Conservation (phyloP, 2,888 invertebrate genomes). For the Eupeodes luniger region DNA sequence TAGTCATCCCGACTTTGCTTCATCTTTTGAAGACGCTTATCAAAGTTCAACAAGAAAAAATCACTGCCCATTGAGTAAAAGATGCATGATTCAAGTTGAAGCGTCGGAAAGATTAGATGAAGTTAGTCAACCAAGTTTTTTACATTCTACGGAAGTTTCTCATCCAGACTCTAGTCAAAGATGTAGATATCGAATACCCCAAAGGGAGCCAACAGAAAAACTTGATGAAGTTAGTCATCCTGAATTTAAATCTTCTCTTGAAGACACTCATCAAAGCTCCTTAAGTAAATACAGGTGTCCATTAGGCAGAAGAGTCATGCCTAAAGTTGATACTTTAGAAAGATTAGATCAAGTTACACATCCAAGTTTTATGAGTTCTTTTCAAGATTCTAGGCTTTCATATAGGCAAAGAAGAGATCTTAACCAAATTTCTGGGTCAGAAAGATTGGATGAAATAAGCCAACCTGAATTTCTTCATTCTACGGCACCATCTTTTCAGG, state of each 20-base stretch:
- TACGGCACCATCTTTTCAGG: background rate
- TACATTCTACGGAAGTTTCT: background rate
- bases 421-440: background rate
- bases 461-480: background rate
- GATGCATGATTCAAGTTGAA: background rate
- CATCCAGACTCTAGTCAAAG: background rate
- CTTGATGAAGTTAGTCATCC: background rate
- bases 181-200: background rate
- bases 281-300: background rate
- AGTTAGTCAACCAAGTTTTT: background rate
- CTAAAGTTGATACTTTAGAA: background rate
- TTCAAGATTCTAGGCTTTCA: background rate
- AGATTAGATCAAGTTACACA: slow-evolving; percentile 10
- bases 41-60: background rate
- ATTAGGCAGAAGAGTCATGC: background rate
- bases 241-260: background rate
- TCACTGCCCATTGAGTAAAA: background rate
- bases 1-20: background rate
- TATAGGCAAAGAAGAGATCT: background rate
- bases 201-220: background rate
- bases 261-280: background rate
- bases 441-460: background rate
- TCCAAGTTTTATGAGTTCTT: background rate
- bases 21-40: background rate
- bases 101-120: slow-evolving; percentile 4